Base-by-base conservation (phyloP, 2,797 vertebrate species). In the Eutrigla gurnardus region DNA sequence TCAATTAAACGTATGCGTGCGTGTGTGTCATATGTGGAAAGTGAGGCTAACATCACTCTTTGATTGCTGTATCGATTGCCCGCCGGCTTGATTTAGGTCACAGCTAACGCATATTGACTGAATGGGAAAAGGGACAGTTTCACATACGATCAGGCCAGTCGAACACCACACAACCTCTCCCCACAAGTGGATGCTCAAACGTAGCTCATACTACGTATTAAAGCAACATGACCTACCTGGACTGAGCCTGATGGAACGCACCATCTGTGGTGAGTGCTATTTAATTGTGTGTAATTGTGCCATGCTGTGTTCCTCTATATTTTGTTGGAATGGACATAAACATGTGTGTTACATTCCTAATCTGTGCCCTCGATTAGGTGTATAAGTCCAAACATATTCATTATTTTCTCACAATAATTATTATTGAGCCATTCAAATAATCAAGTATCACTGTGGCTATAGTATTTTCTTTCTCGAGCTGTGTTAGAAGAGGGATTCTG, bases 31-130 rank as follows among this genome's bases (percentile, higher is more conserved):
- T 42, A 54, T 65, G 58, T 73, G 36, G 6, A 68, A 54, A 75
- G 60, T 75, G 63, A 77, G 39, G 32, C 61, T 18, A 52, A 62
- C 37, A 45, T 67, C 12, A 25, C 58, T 58, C 32, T 46, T 43
- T 76, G 80, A 80, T 85, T 74, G 73, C 67, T 60, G 14, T 84
- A 93, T 92, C 65, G 92, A 93, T 86, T 52, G 39, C 3, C 77
- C 11, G 57, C 55, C 47, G 73, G 71, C 77, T 70, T 76, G 60
- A 93, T 92, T 78, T 88, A 86, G 93, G 92, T 93, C 93, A 92
- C 83, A 72, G 65, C 60, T 65, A 85, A 86, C 76, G 79, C 55
- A 46, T 85, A 91, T 86, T 50, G 90, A 88, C 64, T 57, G 37
- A 68, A 78, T 61, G 25, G 25, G 25, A 25, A 25, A 18, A 75